Evolutionary conservation across 2,113 vertebrate genomes (phyloP).

Genomic region (Ciconia boyciana): DNA sequence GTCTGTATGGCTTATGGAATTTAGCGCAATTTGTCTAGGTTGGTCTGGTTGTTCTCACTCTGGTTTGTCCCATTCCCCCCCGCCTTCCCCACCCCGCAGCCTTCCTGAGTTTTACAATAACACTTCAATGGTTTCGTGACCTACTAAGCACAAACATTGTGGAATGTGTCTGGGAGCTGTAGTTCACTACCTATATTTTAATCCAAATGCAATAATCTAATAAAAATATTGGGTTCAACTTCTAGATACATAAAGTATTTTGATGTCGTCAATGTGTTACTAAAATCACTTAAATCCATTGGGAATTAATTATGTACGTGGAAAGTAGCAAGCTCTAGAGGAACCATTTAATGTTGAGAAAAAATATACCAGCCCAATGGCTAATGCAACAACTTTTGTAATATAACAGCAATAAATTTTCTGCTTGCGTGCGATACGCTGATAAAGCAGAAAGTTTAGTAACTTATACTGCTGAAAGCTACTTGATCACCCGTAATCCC

Average conservation of each 20-base stretch:
- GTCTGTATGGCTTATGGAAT: neutral
- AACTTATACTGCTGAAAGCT: neutral
- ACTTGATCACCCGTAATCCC: neutral
- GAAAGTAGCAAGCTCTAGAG: neutral
- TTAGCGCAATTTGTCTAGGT: neutral
- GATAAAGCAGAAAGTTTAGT: neutral
- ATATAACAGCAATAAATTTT: neutral
- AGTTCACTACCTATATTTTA: neutral
- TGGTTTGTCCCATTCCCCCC: neutral
- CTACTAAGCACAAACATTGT: neutral
- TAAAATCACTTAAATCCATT: neutral
- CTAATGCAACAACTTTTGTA: neutral
- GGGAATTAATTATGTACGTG: neutral
- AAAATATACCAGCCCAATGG: neutral
- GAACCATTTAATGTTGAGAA: neutral
- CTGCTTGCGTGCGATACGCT: neutral
- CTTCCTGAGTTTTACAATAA: neutral
- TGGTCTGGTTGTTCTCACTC: neutral
- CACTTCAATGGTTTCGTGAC: neutral
- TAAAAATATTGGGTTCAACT: neutral
- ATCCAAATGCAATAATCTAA: neutral
- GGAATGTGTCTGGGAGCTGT: neutral
- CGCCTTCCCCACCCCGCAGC: neutral
- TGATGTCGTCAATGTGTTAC: neutral
- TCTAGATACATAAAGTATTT: neutral